Base-by-base conservation (phyloP, 2,797 vertebrate species). In the Helarctos malayanus region DNA sequence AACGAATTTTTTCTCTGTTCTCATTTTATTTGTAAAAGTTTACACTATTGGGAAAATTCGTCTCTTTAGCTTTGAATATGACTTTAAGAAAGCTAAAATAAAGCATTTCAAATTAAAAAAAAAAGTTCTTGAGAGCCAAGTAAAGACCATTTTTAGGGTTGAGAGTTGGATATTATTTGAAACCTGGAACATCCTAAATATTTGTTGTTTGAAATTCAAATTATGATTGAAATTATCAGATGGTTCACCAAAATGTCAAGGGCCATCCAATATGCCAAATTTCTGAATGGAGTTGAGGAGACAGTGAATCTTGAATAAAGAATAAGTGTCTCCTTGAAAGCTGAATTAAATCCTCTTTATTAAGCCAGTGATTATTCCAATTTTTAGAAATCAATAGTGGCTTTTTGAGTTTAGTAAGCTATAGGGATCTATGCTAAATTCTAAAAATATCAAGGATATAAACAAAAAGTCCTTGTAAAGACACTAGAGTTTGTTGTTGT, bases 71-170 rank as follows among this genome's bases (percentile, higher is more conserved):
- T 89, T 71, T 84, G 85, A 95, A 47, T 80, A 78, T 65, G 25
- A 93, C 25, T 92, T 96, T 95, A 97, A 89, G 78, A 96, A 75
- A 94, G 54, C 91, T 56, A 5, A 78, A 97, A 57, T 0, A 45
- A 97, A 38, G 38, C 1, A 90, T 23, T 95, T 97, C 65, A 97
- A 94, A 25, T 10, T 41, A 2, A 89, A 23, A 97, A 56, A 29
- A 97, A 59, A 57, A 82, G 4, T 81, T 88, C 15, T 82, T 76
- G 47, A 84, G 45, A 35, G 13, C 9, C 5, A 65, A 93, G 23
- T 52, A 86, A 63, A 89, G 47, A 6, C 19, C 11, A 85, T 69
- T 97, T 75, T 86, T 88, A 75, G 15, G 54, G 35, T 52, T 76
- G 45, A 96, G 49, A 91, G 47, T 91, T 79, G 38, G 38, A 65